These are phyloP conservation scores for Sebastes iracundus DNA, from an alignment of 2,797 vertebrate species.

Conservation along the genomic window DNA sequence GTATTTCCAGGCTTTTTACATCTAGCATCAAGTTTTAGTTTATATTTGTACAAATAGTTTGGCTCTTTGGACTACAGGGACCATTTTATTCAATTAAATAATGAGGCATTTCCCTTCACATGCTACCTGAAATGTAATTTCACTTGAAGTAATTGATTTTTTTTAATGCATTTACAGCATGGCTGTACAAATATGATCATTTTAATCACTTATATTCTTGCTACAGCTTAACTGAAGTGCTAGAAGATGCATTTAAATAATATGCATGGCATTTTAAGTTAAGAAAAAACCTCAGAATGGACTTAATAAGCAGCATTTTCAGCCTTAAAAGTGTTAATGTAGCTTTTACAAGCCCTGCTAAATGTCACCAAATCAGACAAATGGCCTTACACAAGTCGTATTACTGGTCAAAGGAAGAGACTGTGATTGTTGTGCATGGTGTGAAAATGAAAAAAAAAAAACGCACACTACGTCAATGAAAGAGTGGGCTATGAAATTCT, in stretches of 20 bases:
- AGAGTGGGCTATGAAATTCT: slow-evolving; percentile 43
- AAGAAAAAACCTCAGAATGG: neutral
- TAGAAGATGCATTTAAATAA: neutral
- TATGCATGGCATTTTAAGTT: neutral
- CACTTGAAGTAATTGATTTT: neutral
- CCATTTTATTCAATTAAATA: neutral
- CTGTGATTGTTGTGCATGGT: slow-evolving; percentile 65
- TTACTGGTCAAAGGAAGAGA: slow-evolving; percentile 31
- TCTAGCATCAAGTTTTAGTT: neutral
- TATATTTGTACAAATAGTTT: neutral
- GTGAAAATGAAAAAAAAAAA: slow-evolving; percentile 44
- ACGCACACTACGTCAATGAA: slow-evolving; percentile 62
- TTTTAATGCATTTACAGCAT: neutral
- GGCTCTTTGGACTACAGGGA: neutral
- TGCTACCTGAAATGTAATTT: neutral
- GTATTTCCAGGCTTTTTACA: neutral
- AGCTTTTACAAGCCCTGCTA: neutral
- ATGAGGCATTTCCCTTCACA: neutral
- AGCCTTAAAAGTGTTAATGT: neutral
- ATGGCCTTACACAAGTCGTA: neutral
- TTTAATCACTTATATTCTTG: neutral
- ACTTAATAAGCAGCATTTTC: neutral
- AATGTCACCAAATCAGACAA: slow-evolving; percentile 9
- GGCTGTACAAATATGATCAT: neutral
- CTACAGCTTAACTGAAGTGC: neutral